Evolutionary conservation across 2,113 vertebrate genomes (phyloP).

Genomic region (Coptodon bakossiorum): DNA sequence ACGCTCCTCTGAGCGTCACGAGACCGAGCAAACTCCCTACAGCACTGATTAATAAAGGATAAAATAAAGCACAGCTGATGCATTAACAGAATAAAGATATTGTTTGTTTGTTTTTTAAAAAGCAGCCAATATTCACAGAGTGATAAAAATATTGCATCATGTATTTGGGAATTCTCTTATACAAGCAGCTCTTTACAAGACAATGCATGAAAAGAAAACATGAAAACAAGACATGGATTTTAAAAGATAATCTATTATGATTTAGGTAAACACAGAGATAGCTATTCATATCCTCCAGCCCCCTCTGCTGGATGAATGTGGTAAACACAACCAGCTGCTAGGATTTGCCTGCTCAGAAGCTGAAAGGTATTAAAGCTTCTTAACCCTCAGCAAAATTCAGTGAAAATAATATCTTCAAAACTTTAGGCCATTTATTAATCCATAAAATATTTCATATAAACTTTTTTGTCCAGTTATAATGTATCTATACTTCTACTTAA

Average conservation of each 20-base stretch:
- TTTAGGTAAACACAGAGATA: not conserved
- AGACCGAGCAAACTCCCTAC: not conserved
- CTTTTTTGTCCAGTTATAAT: not conserved
- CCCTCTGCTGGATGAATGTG: slow-evolving; percentile 37
- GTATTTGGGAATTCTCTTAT: not conserved
- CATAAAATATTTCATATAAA: not conserved
- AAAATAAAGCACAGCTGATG: not conserved
- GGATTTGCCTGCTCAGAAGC: not conserved
- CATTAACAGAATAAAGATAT: not conserved
- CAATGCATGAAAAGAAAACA: not conserved
- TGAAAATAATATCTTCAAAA: not conserved
- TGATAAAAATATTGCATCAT: not conserved
- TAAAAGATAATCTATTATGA: not conserved
- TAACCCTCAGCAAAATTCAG: not conserved
- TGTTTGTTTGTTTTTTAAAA: not conserved
- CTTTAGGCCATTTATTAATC: not conserved
- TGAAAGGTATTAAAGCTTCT: not conserved
- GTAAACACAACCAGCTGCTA: not conserved
- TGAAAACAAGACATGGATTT: not conserved
- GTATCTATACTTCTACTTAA: not conserved
- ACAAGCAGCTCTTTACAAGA: not conserved
- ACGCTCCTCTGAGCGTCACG: not conserved
- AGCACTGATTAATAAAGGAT: not conserved
- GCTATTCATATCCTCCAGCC: slow-evolving; percentile 10
- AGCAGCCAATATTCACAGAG: not conserved